Evolutionary conservation across 2,797 vertebrate genomes (phyloP).

Genomic region (Sebastiscus albofasciatus): DNA sequence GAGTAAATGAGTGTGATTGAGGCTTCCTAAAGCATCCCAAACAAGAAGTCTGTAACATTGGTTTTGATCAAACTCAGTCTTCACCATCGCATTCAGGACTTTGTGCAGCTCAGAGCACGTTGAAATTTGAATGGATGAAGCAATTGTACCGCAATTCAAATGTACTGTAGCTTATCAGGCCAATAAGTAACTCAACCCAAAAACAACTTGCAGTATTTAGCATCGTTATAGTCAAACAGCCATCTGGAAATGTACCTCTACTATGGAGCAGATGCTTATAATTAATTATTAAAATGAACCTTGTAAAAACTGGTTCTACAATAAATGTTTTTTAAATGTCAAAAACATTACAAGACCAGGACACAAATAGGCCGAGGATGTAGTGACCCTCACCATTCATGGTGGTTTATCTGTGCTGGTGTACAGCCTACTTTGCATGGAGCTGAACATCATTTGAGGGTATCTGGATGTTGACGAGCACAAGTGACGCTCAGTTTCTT

Average conservation of each 20-base stretch:
- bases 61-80: background rate
- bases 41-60: background rate
- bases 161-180: background rate
- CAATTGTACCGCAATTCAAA: background rate
- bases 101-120: background rate
- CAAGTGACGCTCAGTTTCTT: background rate
- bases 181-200: background rate
- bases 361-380: background rate
- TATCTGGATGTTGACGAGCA: background rate
- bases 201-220: background rate
- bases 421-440: background rate
- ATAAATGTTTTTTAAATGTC: background rate
- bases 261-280: background rate
- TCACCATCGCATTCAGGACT: background rate
- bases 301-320: background rate
- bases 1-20: too few relatives aligned
- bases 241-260: background rate
- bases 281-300: background rate
- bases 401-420: background rate
- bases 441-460: background rate
- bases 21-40: background rate
- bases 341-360: background rate
- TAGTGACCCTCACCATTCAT: background rate
- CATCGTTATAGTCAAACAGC: background rate
- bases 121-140: background rate